Base-by-base conservation (phyloP, 2,888 invertebrate species). In the Euplexia lucipara region DNA sequence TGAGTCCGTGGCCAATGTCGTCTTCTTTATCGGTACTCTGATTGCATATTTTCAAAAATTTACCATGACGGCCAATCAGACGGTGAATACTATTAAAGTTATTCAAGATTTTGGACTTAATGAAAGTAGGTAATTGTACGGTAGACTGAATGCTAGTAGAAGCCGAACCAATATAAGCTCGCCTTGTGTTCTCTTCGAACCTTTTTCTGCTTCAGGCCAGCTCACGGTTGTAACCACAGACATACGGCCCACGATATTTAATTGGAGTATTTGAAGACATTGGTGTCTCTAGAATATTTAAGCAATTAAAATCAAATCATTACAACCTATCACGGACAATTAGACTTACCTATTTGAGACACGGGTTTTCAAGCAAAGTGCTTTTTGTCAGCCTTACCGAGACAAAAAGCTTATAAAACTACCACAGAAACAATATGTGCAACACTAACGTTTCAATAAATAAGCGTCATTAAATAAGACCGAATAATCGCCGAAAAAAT, bases 11-110 rank as follows among this genome's bases (percentile, higher is more conserved):
- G n/a, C n/a, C n/a, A n/a, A n/a, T n/a, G 47, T 60, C 72, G 72
- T 63, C 72, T 78, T 56, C 63, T 63, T 73, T 76, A 81, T 75
- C 79, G 71, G 65, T 49, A 51, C 67, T 61, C 62, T 75, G 78
- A 80, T 83, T 77, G 81, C 57, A 57, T 78, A 67, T 69, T 74
- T 57, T 62, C 49, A 16, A 52, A 64, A 59, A 58, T 56, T 67
- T 57, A 2, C 49, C 39, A 12, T 35, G 47, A 60, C 52, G 47
- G 54, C 20, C 65, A 68, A 78, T 78, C 68, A 68, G 30, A 45
- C 42, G 6, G 8, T 56, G 51, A 53, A 59, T 53, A 20, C n/a
- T 2, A 49, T 62, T 69, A 12, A 30, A 2, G 44, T 48, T 39
- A 56, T 56, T 58, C 48, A 32, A 52, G 18, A 58, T 42, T 57